A percentile compares a stretch with the other conserved stretches of the same genome.
phyloP scores from a whole-genome alignment of 1,140 invertebrate species.

The Lordiphosa clarofinis region DNA sequence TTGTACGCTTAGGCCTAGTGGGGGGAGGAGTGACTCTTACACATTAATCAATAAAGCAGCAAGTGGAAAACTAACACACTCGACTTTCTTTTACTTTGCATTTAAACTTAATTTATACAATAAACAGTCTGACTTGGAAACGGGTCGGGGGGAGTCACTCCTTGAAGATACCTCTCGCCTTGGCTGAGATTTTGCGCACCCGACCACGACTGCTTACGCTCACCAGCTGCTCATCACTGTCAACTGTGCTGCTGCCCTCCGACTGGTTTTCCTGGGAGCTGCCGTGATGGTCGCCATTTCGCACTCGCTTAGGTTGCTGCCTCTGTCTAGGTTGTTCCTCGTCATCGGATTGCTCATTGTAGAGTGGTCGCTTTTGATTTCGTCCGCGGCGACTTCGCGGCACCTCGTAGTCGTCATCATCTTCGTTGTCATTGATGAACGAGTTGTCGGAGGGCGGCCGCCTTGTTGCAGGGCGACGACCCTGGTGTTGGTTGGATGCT shows the following conservation, averaged over 20 bases:
- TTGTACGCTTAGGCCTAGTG: constrained; percentile 11
- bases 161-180: constrained; percentile 85
- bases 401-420: constrained; percentile 65
- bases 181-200: constrained; percentile 89
- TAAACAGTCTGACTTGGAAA: constrained; percentile 58
- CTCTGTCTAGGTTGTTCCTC: constrained; percentile 79
- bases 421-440: constrained; percentile 49
- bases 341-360: constrained; percentile 84
- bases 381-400: constrained; percentile 50
- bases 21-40: constrained; percentile 57
- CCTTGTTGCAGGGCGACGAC: constrained; percentile 19
- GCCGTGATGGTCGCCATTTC: constrained; percentile 40
- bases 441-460: constrained; percentile 57
- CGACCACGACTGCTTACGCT: constrained; percentile 91
- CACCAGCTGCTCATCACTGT: constrained; percentile 81
- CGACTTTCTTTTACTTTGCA: constrained; percentile 13
- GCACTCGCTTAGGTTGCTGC: constrained; percentile 36
- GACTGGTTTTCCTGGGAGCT: constrained; percentile 37
- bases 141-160: constrained; percentile 79
- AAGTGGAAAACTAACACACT: constrained; percentile 40
- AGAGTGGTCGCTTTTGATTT: constrained; percentile 81
- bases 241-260: constrained; percentile 45
- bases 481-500: constrained; percentile 27
- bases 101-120: constrained; percentile 68
- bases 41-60: constrained; percentile 74